These are phyloP conservation scores for Myiozetetes cayanensis DNA, from an alignment of 2,113 vertebrate species.

Conservation along the genomic window DNA sequence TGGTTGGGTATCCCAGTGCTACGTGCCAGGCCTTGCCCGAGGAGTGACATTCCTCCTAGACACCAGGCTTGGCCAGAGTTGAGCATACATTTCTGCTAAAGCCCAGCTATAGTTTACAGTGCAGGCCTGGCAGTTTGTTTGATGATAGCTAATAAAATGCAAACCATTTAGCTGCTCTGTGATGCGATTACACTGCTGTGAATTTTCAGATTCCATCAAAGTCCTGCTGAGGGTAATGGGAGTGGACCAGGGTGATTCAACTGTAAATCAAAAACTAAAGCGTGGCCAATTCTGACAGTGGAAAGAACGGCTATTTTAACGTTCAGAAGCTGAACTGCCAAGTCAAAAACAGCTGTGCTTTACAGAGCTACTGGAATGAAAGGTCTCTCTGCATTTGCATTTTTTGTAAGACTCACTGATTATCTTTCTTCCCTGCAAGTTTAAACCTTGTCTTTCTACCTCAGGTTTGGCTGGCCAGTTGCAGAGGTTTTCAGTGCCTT, in stretches of 20 bases:
- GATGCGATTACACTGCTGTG: not conserved
- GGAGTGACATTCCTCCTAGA: not conserved
- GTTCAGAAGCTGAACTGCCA: conserved; percentile 24
- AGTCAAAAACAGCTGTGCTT: conserved; percentile 1
- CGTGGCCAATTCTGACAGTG: not conserved
- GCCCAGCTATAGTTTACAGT: not conserved
- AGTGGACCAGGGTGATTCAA: not conserved
- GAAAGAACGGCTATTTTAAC: conserved; percentile 32
- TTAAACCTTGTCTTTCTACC: not conserved
- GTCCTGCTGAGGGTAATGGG: conserved; percentile 29
- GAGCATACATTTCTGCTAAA: not conserved
- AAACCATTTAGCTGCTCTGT: not conserved
- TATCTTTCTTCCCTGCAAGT: not conserved
- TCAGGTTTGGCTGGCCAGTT: not conserved
- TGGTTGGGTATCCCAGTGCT: not conserved
- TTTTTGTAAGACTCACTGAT: not conserved
- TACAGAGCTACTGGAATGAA: not conserved
- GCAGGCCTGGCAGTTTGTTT: not conserved
- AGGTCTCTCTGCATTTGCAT: not conserved
- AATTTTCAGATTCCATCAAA: conserved; percentile 38
- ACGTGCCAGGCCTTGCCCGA: not conserved
- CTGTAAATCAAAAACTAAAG: conserved; percentile 19
- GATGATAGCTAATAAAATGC: conserved; percentile 26
- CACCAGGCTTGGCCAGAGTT: not conserved
- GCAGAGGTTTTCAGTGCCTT: not conserved